Evolutionary conservation across 1,140 invertebrate species (phyloP).

Genomic region (Platyscapa corneri): DNA sequence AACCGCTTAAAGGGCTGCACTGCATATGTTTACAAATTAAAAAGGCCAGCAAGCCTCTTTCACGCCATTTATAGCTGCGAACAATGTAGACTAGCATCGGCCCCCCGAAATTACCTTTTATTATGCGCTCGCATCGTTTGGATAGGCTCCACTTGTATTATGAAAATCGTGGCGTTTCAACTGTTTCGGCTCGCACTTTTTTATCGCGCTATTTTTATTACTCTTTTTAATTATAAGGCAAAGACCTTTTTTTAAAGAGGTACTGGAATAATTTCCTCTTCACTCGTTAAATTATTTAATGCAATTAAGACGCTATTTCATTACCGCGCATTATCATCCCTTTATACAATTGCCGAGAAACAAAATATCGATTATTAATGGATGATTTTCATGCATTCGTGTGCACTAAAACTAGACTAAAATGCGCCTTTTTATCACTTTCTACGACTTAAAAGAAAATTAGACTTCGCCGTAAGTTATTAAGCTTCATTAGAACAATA

Average conservation of each 20-base stretch:
- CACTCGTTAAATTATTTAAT: neutral
- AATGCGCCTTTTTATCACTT: neutral
- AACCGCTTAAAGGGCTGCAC: conserved; percentile 47
- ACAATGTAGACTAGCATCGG: conserved; percentile 1
- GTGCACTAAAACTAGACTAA: neutral
- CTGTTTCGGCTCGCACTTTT: conserved; percentile 1
- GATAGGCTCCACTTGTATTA: conserved; percentile 34
- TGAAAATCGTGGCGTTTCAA: conserved; percentile 21
- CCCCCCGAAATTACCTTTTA: conserved; percentile 28
- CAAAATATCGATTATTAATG: neutral
- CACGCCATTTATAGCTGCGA: neutral
- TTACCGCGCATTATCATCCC: neutral
- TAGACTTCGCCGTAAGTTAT: no score
- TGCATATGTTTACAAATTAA: conserved; percentile 45
- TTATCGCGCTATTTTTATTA: neutral
- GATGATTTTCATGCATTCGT: neutral
- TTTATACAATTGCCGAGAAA: neutral
- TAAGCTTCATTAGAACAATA: no score
- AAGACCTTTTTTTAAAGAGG: neutral
- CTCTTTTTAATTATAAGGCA: conserved; percentile 23
- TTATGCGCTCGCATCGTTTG: conserved; percentile 24
- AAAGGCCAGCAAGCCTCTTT: neutral
- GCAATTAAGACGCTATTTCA: neutral
- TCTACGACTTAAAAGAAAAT: neutral
- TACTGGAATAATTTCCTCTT: neutral